phyloP scores from a whole-genome alignment of 2,113 vertebrate genomes.

The Chaetorhynchus papuensis region DNA sequence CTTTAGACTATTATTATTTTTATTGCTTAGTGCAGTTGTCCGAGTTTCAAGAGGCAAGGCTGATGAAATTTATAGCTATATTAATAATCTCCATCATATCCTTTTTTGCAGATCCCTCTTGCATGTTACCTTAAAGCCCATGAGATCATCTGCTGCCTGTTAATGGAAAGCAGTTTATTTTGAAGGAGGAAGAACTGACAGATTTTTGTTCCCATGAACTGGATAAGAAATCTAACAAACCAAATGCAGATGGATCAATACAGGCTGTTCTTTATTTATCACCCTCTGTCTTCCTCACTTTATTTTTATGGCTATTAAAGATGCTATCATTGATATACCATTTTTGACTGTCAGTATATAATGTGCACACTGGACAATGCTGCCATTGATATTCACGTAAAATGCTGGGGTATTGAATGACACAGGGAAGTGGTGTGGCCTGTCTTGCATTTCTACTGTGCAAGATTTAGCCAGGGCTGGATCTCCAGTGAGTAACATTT shows the following conservation, averaged over 20 bases:
- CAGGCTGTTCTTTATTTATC: constrained; percentile 26
- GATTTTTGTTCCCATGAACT: constrained; percentile 41
- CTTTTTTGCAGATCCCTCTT: background rate
- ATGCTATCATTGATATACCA: constrained; percentile 45
- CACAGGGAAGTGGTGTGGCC: background rate
- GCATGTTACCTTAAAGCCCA: constrained; percentile 6
- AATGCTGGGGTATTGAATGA: constrained; percentile 2
- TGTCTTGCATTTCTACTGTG: background rate
- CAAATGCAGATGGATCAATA: constrained; percentile 54
- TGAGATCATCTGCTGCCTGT: constrained; percentile 1
- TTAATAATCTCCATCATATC: constrained; percentile 5
- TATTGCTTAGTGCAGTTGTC: background rate
- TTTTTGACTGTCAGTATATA: constrained; percentile 34
- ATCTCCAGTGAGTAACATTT: background rate
- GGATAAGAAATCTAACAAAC: constrained; percentile 26
- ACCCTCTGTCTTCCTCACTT: constrained; percentile 29
- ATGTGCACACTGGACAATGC: background rate
- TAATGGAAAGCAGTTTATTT: constrained; percentile 55
- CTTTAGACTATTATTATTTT: background rate
- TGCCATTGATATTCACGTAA: background rate
- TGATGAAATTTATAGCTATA: constrained; percentile 20
- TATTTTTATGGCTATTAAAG: constrained; percentile 61
- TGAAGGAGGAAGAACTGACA: background rate
- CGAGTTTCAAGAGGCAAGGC: background rate
- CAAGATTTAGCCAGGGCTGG: background rate